Conservation (phyloP, 2,888 invertebrate species). For the Nysson spinosus region DNA sequence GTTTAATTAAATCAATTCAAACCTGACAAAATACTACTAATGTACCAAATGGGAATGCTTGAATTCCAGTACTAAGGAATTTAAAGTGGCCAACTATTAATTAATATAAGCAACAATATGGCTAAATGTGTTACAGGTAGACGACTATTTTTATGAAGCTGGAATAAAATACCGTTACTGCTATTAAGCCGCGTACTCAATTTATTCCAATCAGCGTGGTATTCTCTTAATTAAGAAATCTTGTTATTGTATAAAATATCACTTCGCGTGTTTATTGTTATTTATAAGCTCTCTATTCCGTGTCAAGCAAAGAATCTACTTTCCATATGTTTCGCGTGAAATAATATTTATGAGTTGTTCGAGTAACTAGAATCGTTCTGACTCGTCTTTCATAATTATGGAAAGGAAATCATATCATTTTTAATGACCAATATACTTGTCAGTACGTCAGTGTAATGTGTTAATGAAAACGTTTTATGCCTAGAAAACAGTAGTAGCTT, state of each 20-base stretch:
- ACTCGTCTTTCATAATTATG: neutral
- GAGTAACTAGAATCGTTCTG: neutral
- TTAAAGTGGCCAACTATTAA: conserved; percentile 11
- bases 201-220: conserved; percentile 33
- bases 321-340: neutral
- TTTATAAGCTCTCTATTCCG: conserved; percentile 2
- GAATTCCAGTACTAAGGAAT: conserved; percentile 20
- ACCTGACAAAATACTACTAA: neutral
- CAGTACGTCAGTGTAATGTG: too few species aligned
- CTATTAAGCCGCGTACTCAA: conserved; percentile 23
- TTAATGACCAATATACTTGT: neutral
- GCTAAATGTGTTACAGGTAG: conserved; percentile 29
- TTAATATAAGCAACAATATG: conserved; percentile 33
- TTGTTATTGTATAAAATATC: conserved; percentile 32
- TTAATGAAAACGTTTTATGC: too few species aligned
- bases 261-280: conserved; percentile 7
- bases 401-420: neutral
- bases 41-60: neutral
- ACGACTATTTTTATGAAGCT: conserved; percentile 35
- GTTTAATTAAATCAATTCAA: conserved; percentile 34
- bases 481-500: too few species aligned
- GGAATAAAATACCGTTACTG: conserved; percentile 32
- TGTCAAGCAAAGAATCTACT: neutral
- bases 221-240: conserved; percentile 49
- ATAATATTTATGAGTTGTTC: neutral